Evolutionary conservation across 2,113 vertebrate species (phyloP), one percentile per base, ranked within the genome.

Genomic region (Cheirogaleus medius): DNA sequence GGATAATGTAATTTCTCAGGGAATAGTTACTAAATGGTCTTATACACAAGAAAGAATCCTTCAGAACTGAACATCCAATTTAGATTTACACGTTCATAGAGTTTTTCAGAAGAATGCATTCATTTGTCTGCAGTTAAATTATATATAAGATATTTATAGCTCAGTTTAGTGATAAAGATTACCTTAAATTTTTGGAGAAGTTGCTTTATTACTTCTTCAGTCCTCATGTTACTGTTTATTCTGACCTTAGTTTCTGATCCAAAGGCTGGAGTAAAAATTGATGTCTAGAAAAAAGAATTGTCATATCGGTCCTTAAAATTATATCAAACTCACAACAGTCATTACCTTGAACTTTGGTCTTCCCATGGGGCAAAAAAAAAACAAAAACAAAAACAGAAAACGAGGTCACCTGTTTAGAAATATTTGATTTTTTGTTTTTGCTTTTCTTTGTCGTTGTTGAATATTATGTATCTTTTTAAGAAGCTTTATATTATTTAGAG

Each of bases 101-200:
- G 76, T 96, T 89, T 84, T 73, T 69, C 54, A 73, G 54, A 96
- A 85, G 18, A 95, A 20, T 74, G 1, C 39, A 80, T 77, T 71
- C 71, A 58, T 21, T 25, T 78, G 5, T 52, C 27, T 80, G n/a
- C 0, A 44, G 44, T 58, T 94, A 95, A 84, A 69, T 80, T 6
- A 93, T 60, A 81, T 17, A 20, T 0, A 13, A 69, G 0, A 7
- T 42, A 63, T 42, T 27, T 89, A 13, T 8, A 66, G 2, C 10
- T 84, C 21, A 49, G 12, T 54, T 89, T 6, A 42, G 86, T 91
- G 6, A 95, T 74, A 96, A 96, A 89, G 60, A 37, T 98, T 97
- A 99, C 99, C 99, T 99, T 99, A 95, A 99, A 99, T 98, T 99
- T 99, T n/a, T 98, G 97, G 4, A 99, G 98, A 20, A 99, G 95